Conservation (phyloP, 1,140 invertebrate genomes). For the Drosophila orena region DNA sequence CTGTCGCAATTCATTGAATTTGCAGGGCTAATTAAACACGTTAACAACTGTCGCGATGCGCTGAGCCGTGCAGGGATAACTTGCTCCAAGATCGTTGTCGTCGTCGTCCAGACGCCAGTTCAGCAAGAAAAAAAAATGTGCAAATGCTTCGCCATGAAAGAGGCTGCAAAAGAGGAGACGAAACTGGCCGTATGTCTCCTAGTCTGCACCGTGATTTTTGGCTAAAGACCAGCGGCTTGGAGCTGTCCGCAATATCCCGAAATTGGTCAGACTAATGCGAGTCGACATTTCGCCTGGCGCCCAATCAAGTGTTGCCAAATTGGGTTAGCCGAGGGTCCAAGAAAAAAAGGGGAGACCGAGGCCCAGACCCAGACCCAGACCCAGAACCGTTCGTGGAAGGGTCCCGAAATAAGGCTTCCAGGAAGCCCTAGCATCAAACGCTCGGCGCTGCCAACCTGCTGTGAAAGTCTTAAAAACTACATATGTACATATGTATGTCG, state of each 20-base stretch:
- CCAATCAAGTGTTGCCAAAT: conserved; percentile 84
- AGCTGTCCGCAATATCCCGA: conserved; percentile 68
- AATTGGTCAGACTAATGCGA: conserved; percentile 57
- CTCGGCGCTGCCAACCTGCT: conserved; percentile 54
- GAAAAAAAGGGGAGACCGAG: not conserved
- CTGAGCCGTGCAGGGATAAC: conserved; percentile 77
- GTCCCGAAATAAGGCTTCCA: conserved; percentile 51
- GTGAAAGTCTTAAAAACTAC: not conserved
- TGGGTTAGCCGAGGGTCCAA: conserved; percentile 57
- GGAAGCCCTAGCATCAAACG: conserved; percentile 48
- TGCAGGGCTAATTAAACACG: conserved; percentile 83
- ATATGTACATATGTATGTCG: no score
- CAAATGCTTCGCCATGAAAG: not conserved
- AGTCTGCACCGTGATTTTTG: conserved; percentile 54
- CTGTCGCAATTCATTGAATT: conserved; percentile 82
- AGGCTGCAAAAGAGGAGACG: conserved; percentile 26
- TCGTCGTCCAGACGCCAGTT: conserved; percentile 66
- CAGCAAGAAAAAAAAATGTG: no score
- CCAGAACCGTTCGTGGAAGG: conserved; percentile 63
- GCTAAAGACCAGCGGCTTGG: conserved; percentile 84
- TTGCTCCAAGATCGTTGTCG: conserved; percentile 68
- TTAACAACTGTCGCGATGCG: conserved; percentile 80
- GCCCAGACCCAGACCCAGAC: not conserved
- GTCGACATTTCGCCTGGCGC: conserved; percentile 78
- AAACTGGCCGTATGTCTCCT: conserved; percentile 25